Base-by-base conservation (phyloP, 2,888 invertebrate species). In the Eupithecia inturbata region DNA sequence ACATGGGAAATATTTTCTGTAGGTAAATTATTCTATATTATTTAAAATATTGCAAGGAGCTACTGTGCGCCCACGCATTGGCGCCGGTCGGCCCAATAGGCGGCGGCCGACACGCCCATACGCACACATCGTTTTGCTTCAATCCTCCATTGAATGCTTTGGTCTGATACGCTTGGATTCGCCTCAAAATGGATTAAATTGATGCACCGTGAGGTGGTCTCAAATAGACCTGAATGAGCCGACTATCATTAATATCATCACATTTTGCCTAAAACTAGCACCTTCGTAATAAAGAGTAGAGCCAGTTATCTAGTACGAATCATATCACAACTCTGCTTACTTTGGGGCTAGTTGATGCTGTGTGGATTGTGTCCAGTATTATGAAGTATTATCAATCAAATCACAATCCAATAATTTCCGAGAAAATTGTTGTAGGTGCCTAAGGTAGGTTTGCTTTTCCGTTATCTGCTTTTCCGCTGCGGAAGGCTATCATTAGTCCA, bases 51-150 rank as follows among this genome's bases (percentile, higher is more conserved):
- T n/a, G 78, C 75, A 57, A 36, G 70, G 75, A 71, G 90, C 94
- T 94, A 91, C 94, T 83, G 93, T 87, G 92, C 92, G 93, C 89
- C 82, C 87, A 92, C 93, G 93, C 92, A 94, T 94, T 94, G 94
- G 94, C 85, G 91, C 87, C 85, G 86, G 82, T 75, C 82, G 88
- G 87, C 87, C 94, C 94, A 94, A 93, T 94, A 87, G 87, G 85
- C 87, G 86, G 82, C 82, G 82, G 80, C 82, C 83, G 90, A 83
- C 89, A 91, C 94, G 93, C 94, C 94, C 90, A 87, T 88, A 33
- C 76, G 77, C 77, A 73, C 75, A 76, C 68, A 53, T 74, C 75
- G 73, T 77, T 78, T 75, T 78, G 63, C 76, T 72, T 69, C 68
- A 70, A 72, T 72, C 62, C 66, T 63, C 41, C 69, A 67, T 64